These are phyloP conservation scores for Caenorhabditis remanei DNA, from an alignment of 1,140 invertebrate species.

Conservation along the genomic window DNA sequence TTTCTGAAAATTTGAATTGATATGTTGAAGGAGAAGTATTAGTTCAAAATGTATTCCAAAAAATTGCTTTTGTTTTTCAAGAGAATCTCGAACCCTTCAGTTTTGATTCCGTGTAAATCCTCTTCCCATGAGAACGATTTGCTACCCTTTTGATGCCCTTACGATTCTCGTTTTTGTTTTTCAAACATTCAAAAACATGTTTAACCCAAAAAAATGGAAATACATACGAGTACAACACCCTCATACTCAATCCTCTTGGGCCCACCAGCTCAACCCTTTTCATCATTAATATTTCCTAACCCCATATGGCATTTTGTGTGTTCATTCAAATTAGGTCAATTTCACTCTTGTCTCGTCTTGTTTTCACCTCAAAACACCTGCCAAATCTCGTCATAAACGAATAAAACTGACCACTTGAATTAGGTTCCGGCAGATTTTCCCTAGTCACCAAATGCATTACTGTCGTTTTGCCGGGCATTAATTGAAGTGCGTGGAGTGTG, in stretches of 20 bases:
- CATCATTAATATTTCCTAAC: neutral
- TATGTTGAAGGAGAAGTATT: neutral
- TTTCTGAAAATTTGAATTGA: slow-evolving; percentile 62
- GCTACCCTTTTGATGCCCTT: neutral
- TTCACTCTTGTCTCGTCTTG: neutral
- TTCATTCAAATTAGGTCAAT: slow-evolving; percentile 38
- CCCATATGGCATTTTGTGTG: neutral
- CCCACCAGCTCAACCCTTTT: neutral
- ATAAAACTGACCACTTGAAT: slow-evolving; percentile 87
- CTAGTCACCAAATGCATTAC: slow-evolving; percentile 99
- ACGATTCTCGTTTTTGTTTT: neutral
- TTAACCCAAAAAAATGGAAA: neutral
- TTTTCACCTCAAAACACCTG: slow-evolving; percentile 12
- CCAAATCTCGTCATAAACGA: neutral
- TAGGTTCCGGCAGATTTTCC: slow-evolving; percentile 98
- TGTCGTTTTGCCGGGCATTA: slow-evolving; percentile 94
- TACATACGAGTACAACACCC: neutral
- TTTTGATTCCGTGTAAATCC: no score
- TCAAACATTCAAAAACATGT: no score
- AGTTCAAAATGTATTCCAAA: neutral
- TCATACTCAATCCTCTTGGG: neutral
- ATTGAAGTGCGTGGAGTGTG: slow-evolving; percentile 88
- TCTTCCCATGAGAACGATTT: neutral
- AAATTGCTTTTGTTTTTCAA: no score
- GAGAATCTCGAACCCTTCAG: no score